These are phyloP conservation scores for Tadarida brasiliensis DNA, from an alignment of 2,797 vertebrate genomes.

Conservation along the genomic window DNA sequence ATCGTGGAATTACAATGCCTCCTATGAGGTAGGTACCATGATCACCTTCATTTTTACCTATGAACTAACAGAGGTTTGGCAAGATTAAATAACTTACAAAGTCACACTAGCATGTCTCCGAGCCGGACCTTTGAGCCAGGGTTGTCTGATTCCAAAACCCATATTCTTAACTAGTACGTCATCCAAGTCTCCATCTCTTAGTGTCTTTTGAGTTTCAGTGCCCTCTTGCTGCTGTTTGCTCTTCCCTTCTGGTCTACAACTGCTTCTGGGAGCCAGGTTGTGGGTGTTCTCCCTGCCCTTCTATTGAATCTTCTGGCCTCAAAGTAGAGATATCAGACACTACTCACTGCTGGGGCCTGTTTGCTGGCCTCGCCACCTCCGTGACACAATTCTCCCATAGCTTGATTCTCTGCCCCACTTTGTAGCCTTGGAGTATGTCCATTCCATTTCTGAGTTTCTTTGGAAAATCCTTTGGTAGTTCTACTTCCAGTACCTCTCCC, in stretches of 20 bases:
- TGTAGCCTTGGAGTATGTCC: not conserved
- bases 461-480: conserved; percentile 1
- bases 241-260: not conserved
- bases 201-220: not conserved
- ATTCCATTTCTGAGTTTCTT: conserved; percentile 34
- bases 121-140: not conserved
- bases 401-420: not conserved
- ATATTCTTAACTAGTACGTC: not conserved
- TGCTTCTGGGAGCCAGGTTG: not conserved
- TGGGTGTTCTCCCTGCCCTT: not conserved
- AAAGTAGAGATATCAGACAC: not conserved
- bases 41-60: not conserved
- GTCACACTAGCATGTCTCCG: not conserved
- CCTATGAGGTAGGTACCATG: not conserved
- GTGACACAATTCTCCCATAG: not conserved
- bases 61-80: not conserved
- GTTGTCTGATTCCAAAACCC: not conserved
- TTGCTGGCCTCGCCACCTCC: not conserved
- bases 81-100: not conserved
- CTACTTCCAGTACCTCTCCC: not conserved
- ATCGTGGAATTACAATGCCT: not conserved
- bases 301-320: not conserved
- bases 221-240: not conserved
- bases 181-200: not conserved
- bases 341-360: not conserved